These are phyloP conservation scores for Rhizomys pruinosus DNA, from an alignment of 2,113 vertebrate species.

Conservation along the genomic window DNA sequence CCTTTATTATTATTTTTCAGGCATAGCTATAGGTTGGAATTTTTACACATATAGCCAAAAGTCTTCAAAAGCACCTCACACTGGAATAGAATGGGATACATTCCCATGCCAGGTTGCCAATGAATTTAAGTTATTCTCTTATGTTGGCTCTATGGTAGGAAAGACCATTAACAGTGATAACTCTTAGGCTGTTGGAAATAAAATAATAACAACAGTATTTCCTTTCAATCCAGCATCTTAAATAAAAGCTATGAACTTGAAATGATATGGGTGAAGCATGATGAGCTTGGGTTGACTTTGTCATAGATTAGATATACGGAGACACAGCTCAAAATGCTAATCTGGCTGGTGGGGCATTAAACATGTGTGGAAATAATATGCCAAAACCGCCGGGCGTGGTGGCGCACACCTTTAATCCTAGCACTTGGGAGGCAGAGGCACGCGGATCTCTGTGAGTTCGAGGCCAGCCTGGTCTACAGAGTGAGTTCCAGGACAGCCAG, in stretches of 20 bases:
- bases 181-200: background rate
- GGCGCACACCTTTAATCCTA: no score
- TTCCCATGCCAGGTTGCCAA: background rate
- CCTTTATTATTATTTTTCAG: background rate
- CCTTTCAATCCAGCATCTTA: background rate
- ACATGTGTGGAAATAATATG: background rate
- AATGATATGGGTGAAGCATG: background rate
- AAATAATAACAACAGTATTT: constrained; percentile 15
- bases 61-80: constrained; percentile 30
- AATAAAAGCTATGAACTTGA: background rate
- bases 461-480: no score
- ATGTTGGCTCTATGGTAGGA: background rate
- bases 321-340: background rate
- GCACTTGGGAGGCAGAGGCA: no score
- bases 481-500: no score
- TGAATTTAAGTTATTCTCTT: background rate
- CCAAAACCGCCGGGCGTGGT: constrained; percentile 46
- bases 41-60: background rate
- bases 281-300: background rate
- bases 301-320: background rate
- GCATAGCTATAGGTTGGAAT: background rate
- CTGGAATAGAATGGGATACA: background rate
- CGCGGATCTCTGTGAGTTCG: no score
- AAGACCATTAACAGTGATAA: background rate
- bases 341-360: background rate